Base-by-base conservation (phyloP, 2,888 invertebrate genomes). In the Xanthorhoe designata region DNA sequence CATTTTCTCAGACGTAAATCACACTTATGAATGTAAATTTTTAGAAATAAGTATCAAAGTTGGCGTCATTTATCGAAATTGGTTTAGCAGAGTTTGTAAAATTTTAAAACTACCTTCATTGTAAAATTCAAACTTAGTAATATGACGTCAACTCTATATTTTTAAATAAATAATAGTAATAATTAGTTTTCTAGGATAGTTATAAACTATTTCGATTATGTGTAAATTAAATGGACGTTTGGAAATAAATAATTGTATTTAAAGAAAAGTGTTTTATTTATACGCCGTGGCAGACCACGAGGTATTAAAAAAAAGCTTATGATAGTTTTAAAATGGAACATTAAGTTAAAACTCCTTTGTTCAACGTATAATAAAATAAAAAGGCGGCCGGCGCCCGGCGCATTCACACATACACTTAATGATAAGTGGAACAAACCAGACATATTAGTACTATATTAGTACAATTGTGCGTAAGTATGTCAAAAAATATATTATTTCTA, bases 131-230 rank as follows among this genome's bases (percentile, higher is more conserved):
- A 29, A n/a, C 9, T 52, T 19, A 24, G 52, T 35, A 17, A 47
- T 13, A 45, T 66, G 66, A 15, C 59, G 51, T 51, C 57, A 57
- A 32, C 13, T 2, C 10, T 45, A 29, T 45, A 57, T 61, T 57
- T 61, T 61, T 66, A 66, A 58, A 6, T 38, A 61, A 51, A 29
- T 62, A 63, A 42, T 58, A 42, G 15, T 51, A 47, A 53, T n/a
- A 60, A 55, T 68, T 61, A 71, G 70, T 86, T 85, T 85, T 82
- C 78, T 78, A 83, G 80, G 69, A 78, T 80, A 86, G 80, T 81
- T 84, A 80, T 75, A 80, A 83, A 83, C 77, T 81, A 76, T 75
- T 67, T 71, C 53, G 67, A 42, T 65, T 45, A 24, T 62, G 52
- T 69, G 66, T 71, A 64, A 68, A 70, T 68, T 68, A 70, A 55